Evolutionary conservation across 2,888 invertebrate species (phyloP), one percentile per base, ranked within the genome.

Genomic region (Harmothoe impar): DNA sequence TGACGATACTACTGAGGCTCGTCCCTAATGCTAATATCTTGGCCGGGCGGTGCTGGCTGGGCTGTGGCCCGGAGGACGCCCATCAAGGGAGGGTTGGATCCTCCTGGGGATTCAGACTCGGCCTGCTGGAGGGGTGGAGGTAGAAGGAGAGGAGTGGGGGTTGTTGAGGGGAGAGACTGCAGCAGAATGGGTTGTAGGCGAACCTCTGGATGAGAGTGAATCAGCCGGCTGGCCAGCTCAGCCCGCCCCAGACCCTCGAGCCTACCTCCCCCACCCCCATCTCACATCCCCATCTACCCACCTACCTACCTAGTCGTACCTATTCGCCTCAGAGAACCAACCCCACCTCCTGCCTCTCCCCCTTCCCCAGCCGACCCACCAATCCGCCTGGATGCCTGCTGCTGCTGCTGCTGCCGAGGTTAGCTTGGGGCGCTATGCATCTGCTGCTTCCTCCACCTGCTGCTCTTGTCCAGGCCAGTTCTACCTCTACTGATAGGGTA

Each of bases 1-100:
- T 72, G 72, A 72, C 84, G 43, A 84, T 84, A 51, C 43, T 84
- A 84, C 84, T 54, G 56, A 54, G 86, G 86, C 54, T 43, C 86
- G 56, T 86, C 52, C 54, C 86, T 86, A 86, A 86, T 86, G 86
- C 86, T 86, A 86, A 86, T 86, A 86, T 86, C 86, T 86, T 86
- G 56, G 86, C 29, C 43, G 54, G 86, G 33, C n/a, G 0, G 33
- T 5, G 5, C 33, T 35, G 23, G 51, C n/a, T 25, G 31, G 81
- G 81, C 43, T 17, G 81, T 43, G 54, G 86, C 54, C 86, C 86
- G 54, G 86, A 56, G 31, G 54, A 52, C 86, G 86, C 54, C 86
- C 86, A 86, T 86, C 86, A 86, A 54, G 86, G 54, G 86, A n/a
- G 56, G 20, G 56, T 23, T 86, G 86, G 86, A 29, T 86, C 86